Base-by-base conservation (phyloP, 2,888 invertebrate species). In the Dryococelus australis region DNA sequence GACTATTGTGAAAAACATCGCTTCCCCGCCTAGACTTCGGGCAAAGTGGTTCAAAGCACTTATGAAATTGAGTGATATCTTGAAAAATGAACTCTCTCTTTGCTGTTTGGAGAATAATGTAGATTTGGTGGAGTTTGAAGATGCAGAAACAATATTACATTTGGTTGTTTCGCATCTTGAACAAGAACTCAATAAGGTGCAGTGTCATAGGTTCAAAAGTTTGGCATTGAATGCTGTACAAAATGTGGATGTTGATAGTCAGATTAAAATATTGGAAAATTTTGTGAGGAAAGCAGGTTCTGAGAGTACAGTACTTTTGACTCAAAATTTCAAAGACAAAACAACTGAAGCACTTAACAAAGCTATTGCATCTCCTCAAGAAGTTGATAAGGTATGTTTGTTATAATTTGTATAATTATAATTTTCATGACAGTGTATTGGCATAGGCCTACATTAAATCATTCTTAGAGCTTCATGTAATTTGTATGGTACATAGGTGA, bases 1-100 rank as follows among this genome's bases (percentile, higher is more conserved):
- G 83, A 43, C 47, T 9, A 86, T 88, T 53, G 53, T 88, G 27
- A 43, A 87, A 83, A 88, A 86, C 85, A 53, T 89, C 78, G 84
- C 83, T 12, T 86, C 88, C 35, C 51, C 83, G 13, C 85, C 85
- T 9, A 88, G 87, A 84, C 43, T 86, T 16, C 87, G 85, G 35
- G 85, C n/a, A 9, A 89, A 89, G 43, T 89, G 89, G 89, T 87
- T 89, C 43, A 86, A 86, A 86, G 88, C 88, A n/a, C 83, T 89
- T 9, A 26, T 88, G 0, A 84, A 86, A 16, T n/a, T 81, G 27
- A 83, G 85, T 78, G 78, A 80, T 43, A 26, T 78, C 9, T 79
- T 89, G 6, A 28, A 35, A 43, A 47, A 88, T 84, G 86, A 88
- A 47, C 78, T 20, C 12, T 87, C 81, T 88, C 4, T 87, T 27